Conservation (phyloP, 2,888 invertebrate species). For the Resseliella maxima region DNA sequence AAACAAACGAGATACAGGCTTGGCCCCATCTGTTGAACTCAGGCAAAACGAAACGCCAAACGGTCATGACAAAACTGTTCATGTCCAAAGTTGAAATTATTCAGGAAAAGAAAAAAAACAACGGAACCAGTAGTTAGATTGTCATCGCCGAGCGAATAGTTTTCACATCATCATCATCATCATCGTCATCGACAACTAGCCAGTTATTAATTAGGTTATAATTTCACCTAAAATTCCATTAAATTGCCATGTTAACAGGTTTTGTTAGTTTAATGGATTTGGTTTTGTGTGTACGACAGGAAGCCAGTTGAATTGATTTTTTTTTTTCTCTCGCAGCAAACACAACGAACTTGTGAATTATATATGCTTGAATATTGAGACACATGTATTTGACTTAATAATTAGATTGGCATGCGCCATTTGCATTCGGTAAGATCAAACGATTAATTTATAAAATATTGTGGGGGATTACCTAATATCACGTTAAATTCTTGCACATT, state of each 20-base stretch:
- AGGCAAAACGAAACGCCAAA: too few relatives aligned
- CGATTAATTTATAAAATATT: background rate
- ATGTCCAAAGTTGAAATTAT: too few relatives aligned
- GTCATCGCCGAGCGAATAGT: too few relatives aligned
- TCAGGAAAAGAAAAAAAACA: too few relatives aligned
- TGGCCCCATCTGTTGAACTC: background rate
- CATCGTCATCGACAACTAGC: background rate
- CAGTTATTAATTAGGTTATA: background rate
- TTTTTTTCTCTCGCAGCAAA: too few relatives aligned
- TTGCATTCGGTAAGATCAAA: slow-evolving; percentile 33
- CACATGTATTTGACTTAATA: background rate
- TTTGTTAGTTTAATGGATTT: background rate
- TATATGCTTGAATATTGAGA: background rate
- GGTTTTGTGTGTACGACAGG: background rate
- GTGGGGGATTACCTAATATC: slow-evolving; percentile 19
- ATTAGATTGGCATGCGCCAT: slow-evolving; percentile 29
- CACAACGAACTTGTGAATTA: background rate
- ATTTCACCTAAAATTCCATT: background rate
- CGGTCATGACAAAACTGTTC: background rate
- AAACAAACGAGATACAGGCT: background rate
- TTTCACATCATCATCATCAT: too few relatives aligned
- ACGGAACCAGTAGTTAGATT: too few relatives aligned
- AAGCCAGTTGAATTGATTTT: background rate
- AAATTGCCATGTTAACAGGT: background rate
- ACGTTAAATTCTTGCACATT: background rate